These are phyloP conservation scores for Myotis brandtii DNA, from an alignment of 2,113 vertebrate genomes.

Conservation along the genomic window DNA sequence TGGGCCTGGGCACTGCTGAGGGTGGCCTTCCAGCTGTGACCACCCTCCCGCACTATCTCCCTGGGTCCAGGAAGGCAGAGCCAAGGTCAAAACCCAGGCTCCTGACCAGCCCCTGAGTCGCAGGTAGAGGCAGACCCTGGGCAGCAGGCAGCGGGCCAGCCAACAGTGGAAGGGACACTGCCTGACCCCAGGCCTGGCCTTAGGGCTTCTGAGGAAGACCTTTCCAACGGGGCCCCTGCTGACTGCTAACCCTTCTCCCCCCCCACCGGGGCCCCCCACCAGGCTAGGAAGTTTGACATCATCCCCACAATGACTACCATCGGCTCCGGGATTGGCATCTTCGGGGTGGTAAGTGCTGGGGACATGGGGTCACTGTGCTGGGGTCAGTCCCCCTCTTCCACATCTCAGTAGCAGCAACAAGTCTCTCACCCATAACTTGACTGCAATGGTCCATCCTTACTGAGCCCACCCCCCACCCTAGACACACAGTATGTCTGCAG, in stretches of 20 bases:
- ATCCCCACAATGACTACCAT: conserved; percentile 97
- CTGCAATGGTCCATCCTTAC: neutral
- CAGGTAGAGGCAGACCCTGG: neutral
- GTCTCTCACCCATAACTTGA: neutral
- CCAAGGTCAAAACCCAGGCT: neutral
- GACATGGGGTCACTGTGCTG: neutral
- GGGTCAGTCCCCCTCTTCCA: neutral
- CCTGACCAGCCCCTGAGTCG: neutral
- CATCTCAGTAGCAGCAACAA: neutral
- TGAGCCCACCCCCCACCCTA: neutral
- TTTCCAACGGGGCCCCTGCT: neutral
- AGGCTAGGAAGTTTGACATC: conserved; percentile 98
- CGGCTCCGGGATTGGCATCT: conserved; percentile 98
- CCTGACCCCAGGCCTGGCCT: neutral
- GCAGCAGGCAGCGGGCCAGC: neutral
- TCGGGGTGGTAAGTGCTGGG: conserved; percentile 94
- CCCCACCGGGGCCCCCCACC: conserved; percentile 1
- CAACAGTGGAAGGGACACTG: neutral
- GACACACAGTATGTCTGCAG: neutral
- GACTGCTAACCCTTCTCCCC: neutral
- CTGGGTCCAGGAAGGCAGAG: neutral
- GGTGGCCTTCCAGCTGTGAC: neutral
- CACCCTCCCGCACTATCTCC: neutral
- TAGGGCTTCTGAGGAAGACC: neutral
- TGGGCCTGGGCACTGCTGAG: neutral